Conservation (phyloP, 2,888 invertebrate genomes). For the Mythimna vitellina region DNA sequence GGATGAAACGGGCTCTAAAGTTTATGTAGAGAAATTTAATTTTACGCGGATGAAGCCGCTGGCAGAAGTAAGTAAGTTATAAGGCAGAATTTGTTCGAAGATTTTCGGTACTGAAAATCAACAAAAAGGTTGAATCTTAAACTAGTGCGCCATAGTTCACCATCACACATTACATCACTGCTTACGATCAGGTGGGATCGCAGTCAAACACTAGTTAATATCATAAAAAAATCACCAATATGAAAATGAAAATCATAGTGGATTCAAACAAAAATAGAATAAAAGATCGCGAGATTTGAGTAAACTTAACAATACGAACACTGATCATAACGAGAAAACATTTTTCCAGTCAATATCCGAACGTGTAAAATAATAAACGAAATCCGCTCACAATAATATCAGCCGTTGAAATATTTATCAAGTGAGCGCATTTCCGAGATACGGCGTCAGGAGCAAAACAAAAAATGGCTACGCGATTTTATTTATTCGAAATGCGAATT, state of each 20-base stretch:
- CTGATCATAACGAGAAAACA: neutral
- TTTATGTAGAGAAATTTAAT: too few species aligned
- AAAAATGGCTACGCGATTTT: neutral
- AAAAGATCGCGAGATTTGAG: neutral
- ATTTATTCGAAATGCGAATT: conserved; percentile 19
- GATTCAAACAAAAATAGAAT: neutral
- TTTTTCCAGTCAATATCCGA: neutral
- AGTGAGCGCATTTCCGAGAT: conserved; percentile 2
- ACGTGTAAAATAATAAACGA: neutral
- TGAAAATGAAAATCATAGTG: neutral
- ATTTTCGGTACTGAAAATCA: too few species aligned
- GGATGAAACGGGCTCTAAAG: too few species aligned
- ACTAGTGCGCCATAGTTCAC: too few species aligned
- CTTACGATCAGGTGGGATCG: too few species aligned
- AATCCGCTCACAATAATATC: conserved; percentile 1
- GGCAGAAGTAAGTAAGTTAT: too few species aligned
- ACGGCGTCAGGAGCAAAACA: neutral
- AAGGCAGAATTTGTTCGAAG: too few species aligned
- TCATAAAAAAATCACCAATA: too few species aligned
- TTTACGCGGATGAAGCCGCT: too few species aligned
- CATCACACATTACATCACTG: too few species aligned
- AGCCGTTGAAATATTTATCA: conserved; percentile 11
- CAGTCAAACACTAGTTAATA: too few species aligned
- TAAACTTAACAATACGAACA: neutral
- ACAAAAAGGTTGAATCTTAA: too few species aligned